Evolutionary conservation across 2,113 vertebrate species (phyloP), one percentile per base, ranked within the genome.

Genomic region (Puffinus mauretanicus): DNA sequence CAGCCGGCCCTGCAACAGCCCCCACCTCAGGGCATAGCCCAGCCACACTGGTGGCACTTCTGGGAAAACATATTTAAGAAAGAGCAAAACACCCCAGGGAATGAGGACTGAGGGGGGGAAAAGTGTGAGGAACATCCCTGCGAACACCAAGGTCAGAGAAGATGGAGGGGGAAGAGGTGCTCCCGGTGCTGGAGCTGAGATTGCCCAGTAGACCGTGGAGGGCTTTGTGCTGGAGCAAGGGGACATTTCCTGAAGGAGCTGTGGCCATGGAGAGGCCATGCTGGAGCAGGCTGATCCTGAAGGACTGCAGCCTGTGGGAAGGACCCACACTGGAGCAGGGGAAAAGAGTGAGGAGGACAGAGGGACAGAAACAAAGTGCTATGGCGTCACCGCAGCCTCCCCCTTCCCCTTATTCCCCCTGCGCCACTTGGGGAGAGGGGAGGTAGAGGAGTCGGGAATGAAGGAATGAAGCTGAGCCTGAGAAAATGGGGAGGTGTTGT

Each of bases 51-150:
- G 24, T 66, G 82, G 17, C 29, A 25, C 14, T 21, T 47, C 71
- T 57, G 60, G 27, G 70, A 55, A 73, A 64, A 46, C 26, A 21
- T 20, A 32, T 16, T 34, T 46, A 29, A 24, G 36, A 69, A 67
- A 52, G 55, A 18, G 14, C 0, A 1, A 91, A 80, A 36, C 4
- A 1, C 16, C 38, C 1, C 44, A 38, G 71, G 7, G 54, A 64
- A 29, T 36, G 38, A 58, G 42, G 26, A 58, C 44, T 75, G 5
- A 0, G 36, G 3, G 10, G 13, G 3, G 8, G 4, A 13, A 7
- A 24, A 0, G 9, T 40, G 0, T 24, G 34, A 70, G 49, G 38
- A 80, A 73, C 7, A 64, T 8, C 38, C 55, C 55, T 18, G 3
- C 3, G 2, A 32, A 62, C n/a, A 34, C 46, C 46, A 64, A 19